Conservation (phyloP, 1,140 invertebrate genomes). For the Neuroterus valhalla region DNA sequence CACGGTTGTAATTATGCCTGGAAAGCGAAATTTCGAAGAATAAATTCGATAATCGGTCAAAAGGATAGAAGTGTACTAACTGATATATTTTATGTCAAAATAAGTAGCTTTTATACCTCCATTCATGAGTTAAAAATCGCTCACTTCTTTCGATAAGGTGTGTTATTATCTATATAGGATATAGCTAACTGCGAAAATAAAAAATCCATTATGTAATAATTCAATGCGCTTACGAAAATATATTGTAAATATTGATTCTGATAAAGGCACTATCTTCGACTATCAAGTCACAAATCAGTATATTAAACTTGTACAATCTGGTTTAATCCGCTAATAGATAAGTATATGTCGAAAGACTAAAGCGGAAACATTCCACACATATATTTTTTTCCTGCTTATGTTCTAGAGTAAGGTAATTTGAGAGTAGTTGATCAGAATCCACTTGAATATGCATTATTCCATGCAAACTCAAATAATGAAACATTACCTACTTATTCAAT, state of each 20-base stretch:
- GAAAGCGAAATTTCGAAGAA: no score
- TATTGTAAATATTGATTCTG: conserved; percentile 12
- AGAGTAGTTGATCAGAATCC: no score
- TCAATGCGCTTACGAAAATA: background rate
- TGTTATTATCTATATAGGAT: background rate
- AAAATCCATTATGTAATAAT: background rate
- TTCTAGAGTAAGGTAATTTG: no score
- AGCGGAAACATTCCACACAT: no score
- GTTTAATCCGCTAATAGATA: background rate
- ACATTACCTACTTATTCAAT: no score
- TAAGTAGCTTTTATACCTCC: background rate
- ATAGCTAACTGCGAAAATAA: background rate
- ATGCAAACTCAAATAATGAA: no score
- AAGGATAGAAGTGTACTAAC: no score
- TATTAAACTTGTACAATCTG: background rate
- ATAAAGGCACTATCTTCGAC: conserved; percentile 14
- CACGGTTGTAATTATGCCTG: no score
- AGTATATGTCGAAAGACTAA: background rate
- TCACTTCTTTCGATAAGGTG: background rate
- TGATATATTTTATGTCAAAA: background rate
- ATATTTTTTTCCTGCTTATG: no score
- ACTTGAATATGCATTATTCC: no score
- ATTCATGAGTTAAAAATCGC: background rate
- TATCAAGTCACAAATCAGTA: background rate
- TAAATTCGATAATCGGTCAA: no score